phyloP scores from a whole-genome alignment of 2,797 vertebrate species.

The Phoebastria nigripes region DNA sequence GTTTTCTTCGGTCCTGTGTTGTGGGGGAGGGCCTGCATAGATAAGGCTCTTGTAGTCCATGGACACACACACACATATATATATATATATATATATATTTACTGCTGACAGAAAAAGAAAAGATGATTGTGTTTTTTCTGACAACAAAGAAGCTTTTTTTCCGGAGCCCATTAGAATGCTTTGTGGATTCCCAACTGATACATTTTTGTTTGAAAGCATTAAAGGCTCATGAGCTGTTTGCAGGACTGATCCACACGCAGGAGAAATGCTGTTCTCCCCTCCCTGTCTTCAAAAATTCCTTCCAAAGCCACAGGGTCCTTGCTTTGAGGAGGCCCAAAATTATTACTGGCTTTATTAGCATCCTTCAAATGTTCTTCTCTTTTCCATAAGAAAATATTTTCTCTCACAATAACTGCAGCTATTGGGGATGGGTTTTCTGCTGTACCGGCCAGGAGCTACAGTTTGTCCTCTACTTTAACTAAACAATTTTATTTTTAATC shows the following conservation, averaged over 20 bases:
- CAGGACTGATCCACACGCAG: background rate
- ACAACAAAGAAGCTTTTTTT: constrained; percentile 41
- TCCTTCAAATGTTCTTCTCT: constrained; percentile 40
- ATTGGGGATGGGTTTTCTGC: constrained; percentile 32
- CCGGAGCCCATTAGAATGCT: constrained; percentile 17
- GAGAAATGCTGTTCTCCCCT: background rate
- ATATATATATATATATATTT: background rate
- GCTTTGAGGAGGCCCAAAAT: constrained; percentile 51
- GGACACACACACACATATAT: background rate
- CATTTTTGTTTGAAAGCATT: constrained; percentile 32
- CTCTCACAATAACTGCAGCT: constrained; percentile 52
- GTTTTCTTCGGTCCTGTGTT: background rate
- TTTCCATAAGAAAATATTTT: constrained; percentile 61
- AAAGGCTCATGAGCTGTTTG: background rate
- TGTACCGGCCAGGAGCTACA: background rate
- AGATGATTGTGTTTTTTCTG: constrained; percentile 53
- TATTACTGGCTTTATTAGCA: constrained; percentile 50
- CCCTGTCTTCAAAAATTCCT: background rate
- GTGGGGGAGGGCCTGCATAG: constrained; percentile 28
- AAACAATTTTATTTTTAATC: constrained; percentile 65
- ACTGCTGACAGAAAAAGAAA: constrained; percentile 47
- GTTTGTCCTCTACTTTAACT: constrained; percentile 50
- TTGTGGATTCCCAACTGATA: constrained; percentile 26
- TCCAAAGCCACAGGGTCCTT: background rate
- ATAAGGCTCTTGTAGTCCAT: constrained; percentile 58